phyloP scores from a whole-genome alignment of 2,797 vertebrate genomes.

The Etheostoma perlongum region DNA sequence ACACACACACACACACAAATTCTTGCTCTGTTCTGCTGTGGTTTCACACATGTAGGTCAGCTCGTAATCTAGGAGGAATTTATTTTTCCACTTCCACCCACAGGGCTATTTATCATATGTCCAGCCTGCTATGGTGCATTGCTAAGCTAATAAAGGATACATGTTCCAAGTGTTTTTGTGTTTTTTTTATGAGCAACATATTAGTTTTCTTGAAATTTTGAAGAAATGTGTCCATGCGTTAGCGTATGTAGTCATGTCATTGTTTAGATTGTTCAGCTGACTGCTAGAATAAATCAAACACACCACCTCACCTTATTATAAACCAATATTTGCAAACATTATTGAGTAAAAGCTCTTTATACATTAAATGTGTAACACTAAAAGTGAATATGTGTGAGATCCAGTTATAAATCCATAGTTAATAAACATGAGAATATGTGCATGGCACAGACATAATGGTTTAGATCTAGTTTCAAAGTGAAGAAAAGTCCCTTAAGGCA shows the following conservation, averaged over 20 bases:
- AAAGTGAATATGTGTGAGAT: neutral
- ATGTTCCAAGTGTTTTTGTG: slow-evolving; percentile 4
- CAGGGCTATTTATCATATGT: slow-evolving; percentile 59
- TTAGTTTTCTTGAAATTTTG: slow-evolving; percentile 1
- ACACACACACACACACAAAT: slow-evolving; percentile 28
- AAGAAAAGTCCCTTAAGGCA: slow-evolving; percentile 26
- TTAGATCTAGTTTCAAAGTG: slow-evolving; percentile 44
- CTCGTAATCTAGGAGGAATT: slow-evolving; percentile 71
- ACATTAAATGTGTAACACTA: too few species aligned
- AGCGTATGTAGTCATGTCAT: neutral
- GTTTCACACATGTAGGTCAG: slow-evolving; percentile 69
- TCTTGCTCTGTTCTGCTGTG: slow-evolving; percentile 44
- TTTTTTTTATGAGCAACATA: slow-evolving; percentile 1
- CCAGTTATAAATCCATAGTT: neutral
- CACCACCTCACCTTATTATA: too few species aligned
- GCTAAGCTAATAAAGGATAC: slow-evolving; percentile 43
- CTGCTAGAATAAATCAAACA: slow-evolving; percentile 12
- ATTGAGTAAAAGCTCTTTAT: neutral
- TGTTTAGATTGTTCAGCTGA: slow-evolving; percentile 8
- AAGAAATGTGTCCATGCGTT: neutral
- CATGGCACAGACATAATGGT: slow-evolving; percentile 6
- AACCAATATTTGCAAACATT: neutral
- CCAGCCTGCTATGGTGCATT: slow-evolving; percentile 36
- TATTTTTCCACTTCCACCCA: slow-evolving; percentile 64
- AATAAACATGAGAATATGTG: slow-evolving; percentile 7